Evolutionary conservation across 2,797 vertebrate species (phyloP).

Genomic region (Syncerus caffer): DNA sequence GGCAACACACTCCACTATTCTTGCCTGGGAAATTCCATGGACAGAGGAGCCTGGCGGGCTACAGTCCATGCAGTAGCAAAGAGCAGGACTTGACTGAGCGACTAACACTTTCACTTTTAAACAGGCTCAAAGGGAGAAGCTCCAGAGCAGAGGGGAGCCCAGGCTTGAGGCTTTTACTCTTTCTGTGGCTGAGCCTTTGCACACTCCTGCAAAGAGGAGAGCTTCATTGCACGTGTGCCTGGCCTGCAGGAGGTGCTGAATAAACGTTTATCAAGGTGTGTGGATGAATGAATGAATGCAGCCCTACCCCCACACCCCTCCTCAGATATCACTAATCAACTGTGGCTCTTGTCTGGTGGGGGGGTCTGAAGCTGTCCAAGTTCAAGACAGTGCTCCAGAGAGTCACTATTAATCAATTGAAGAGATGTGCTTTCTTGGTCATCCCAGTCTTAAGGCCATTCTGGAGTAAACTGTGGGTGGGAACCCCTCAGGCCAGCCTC

Average conservation of each 20-base stretch:
- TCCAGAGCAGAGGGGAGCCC: background rate
- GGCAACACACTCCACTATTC: background rate
- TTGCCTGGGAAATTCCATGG: background rate
- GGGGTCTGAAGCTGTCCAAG: background rate
- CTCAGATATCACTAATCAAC: background rate
- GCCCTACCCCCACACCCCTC: background rate
- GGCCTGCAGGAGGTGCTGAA: background rate
- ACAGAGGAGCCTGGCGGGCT: background rate
- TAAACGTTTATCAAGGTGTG: background rate
- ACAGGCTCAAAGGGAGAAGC: background rate
- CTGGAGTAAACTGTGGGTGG: background rate
- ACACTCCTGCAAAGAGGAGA: background rate
- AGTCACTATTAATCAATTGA: background rate
- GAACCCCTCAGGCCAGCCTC: background rate
- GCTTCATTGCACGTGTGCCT: accelerated
- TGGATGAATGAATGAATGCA: accelerated
- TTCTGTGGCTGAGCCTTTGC: background rate
- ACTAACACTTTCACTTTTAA: background rate
- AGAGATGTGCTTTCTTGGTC: background rate
- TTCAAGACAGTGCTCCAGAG: background rate
- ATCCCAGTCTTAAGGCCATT: background rate
- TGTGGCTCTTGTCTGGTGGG: background rate
- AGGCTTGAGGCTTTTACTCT: background rate
- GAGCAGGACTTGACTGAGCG: background rate
- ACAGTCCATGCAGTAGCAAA: background rate